Conservation (phyloP, 30 jellyfish, hydroid and myxozoan genomes). For the Cassiopea andromeda region DNA sequence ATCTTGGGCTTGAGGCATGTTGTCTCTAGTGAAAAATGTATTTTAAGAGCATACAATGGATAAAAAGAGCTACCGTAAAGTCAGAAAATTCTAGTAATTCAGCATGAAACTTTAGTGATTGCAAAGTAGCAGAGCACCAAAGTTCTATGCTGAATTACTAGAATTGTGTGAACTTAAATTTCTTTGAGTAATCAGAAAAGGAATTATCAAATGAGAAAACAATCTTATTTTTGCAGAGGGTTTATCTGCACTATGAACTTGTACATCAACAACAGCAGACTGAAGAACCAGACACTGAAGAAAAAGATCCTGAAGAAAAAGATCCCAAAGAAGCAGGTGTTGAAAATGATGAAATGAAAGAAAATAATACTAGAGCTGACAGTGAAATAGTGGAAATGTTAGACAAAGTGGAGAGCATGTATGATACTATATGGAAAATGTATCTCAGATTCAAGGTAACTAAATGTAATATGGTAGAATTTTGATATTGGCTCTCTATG, state of each 20-base stretch:
- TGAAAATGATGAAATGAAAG: slow-evolving; percentile 3
- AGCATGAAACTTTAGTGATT: too few species aligned
- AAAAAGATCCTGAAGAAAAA: not conserved
- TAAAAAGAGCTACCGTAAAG: too few species aligned
- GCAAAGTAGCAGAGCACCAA: too few species aligned
- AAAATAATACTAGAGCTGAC: not conserved
- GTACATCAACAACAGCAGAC: not conserved
- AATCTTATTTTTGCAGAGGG: not conserved
- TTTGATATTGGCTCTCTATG: too few species aligned
- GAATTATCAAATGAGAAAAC: too few species aligned
- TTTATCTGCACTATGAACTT: slow-evolving; percentile 33
- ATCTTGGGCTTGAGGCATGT: too few species aligned
- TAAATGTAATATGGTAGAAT: not conserved
- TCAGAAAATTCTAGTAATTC: too few species aligned
- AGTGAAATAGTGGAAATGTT: not conserved
- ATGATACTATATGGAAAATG: not conserved
- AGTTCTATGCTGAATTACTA: too few species aligned
- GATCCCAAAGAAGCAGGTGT: not conserved
- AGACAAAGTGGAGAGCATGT: not conserved
- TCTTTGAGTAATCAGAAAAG: too few species aligned
- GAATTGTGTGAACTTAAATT: too few species aligned
- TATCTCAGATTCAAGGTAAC: slow-evolving; percentile 15
- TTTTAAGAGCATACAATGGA: too few species aligned
- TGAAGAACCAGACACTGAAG: not conserved
- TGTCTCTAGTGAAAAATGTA: too few species aligned